These are phyloP conservation scores for Philotrypesis tridentata DNA, from an alignment of 1,140 invertebrate genomes.

Conservation along the genomic window DNA sequence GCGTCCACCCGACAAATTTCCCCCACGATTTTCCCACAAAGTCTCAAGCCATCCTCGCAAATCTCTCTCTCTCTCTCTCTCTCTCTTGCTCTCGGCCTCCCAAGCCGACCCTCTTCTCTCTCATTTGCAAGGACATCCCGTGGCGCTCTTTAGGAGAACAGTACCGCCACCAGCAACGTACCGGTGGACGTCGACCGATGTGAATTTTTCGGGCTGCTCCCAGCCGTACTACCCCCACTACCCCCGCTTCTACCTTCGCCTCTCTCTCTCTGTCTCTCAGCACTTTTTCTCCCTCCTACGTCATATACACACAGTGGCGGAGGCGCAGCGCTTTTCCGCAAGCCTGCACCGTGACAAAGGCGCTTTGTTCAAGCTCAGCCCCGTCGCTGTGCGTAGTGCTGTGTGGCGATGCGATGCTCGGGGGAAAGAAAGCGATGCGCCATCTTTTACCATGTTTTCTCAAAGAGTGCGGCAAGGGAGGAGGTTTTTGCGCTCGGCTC, in stretches of 20 bases:
- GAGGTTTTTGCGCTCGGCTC: not conserved
- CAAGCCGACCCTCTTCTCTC: not conserved
- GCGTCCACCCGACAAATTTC: not conserved
- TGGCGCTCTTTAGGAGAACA: slow-evolving; percentile 45
- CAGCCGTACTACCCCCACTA: not conserved
- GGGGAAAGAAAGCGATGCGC: too few relatives aligned
- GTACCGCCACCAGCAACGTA: slow-evolving; percentile 45
- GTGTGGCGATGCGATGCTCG: not conserved
- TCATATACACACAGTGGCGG: too few relatives aligned
- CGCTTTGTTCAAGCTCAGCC: not conserved
- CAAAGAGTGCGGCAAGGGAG: not conserved
- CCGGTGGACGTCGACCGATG: not conserved
- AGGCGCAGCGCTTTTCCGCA: not conserved
- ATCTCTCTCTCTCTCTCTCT: too few relatives aligned
- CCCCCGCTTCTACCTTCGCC: not conserved
- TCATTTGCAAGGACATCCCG: slow-evolving; percentile 8
- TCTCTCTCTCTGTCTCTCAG: not conserved
- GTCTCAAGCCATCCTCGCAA: not conserved
- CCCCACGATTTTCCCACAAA: too few relatives aligned
- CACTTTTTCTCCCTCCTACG: not conserved
- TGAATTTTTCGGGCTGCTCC: slow-evolving; percentile 27
- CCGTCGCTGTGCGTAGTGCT: not conserved
- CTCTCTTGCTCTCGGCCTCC: too few relatives aligned
- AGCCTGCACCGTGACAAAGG: not conserved
- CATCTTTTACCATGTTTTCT: not conserved